A percentile compares a stretch with the other conserved stretches of the same genome.
These are phyloP conservation scores for Thereva unica DNA, from an alignment of 2,888 invertebrate genomes.

Conservation along the genomic window DNA sequence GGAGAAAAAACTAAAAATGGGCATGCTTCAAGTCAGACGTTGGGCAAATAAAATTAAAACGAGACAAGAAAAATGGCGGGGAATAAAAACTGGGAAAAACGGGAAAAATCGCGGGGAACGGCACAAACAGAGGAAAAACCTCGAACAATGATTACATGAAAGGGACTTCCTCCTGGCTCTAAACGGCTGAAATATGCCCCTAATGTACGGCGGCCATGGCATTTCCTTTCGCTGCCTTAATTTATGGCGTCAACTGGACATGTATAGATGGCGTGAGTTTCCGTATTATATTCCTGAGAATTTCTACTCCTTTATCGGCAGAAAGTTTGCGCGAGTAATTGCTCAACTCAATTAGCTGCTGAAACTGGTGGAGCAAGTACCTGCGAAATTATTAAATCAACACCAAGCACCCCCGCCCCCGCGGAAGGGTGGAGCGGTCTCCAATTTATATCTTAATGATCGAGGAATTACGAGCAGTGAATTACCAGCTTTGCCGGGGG, in stretches of 20 bases:
- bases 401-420: constrained; percentile 14
- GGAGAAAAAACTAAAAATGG: constrained; percentile 33
- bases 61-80: constrained; percentile 29
- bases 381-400: constrained; percentile 31
- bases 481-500: background rate
- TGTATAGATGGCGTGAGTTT: constrained; percentile 39
- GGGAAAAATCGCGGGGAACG: background rate
- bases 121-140: constrained; percentile 6
- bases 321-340: constrained; percentile 27
- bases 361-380: constrained; percentile 16
- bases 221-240: constrained; percentile 31
- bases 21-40: constrained; percentile 33
- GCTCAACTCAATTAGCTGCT: constrained; percentile 33
- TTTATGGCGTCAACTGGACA: constrained; percentile 36
- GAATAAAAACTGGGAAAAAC: constrained; percentile 25
- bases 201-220: constrained; percentile 13
- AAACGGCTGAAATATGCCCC: constrained; percentile 39
- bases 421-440: constrained; percentile 2
- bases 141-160: constrained; percentile 38
- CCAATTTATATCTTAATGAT: constrained; percentile 15
- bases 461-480: constrained; percentile 25
- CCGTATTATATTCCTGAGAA: constrained; percentile 13
- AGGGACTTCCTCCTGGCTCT: constrained; percentile 39
- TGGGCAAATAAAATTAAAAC: constrained; percentile 18
- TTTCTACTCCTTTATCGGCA: background rate